A percentile compares a stretch with the other conserved stretches of the same genome.
phyloP scores from a whole-genome alignment of 2,888 invertebrate genomes.

The Tenthredo distinguenda region DNA sequence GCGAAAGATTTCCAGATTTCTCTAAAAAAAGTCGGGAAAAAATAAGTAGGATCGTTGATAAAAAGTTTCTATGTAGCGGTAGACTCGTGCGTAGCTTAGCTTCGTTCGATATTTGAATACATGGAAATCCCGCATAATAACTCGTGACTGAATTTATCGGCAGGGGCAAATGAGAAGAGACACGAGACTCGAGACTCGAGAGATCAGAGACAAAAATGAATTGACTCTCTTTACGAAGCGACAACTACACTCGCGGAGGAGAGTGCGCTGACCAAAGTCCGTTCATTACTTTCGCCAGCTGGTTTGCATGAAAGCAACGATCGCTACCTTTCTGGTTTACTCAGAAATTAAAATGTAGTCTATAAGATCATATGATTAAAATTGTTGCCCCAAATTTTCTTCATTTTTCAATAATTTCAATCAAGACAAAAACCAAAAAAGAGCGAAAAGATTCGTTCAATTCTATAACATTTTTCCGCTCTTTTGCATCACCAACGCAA shows the following conservation, averaged over 20 bases:
- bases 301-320: slow-evolving; percentile 33
- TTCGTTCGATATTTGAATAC: slow-evolving; percentile 15
- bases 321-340: slow-evolving; percentile 1
- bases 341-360: not conserved
- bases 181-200: slow-evolving; percentile 18
- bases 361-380: not conserved
- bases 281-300: slow-evolving; percentile 36
- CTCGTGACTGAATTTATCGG: not conserved
- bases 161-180: not conserved
- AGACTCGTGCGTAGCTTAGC: slow-evolving; percentile 18
- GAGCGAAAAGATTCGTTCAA: not conserved
- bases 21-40: not conserved
- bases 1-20: slow-evolving; percentile 21
- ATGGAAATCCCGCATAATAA: not conserved
- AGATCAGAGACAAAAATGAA: slow-evolving; percentile 24
- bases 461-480: not conserved
- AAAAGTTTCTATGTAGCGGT: slow-evolving; percentile 18
- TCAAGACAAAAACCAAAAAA: not conserved
- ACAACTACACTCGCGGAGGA: not conserved
- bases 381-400: not conserved
- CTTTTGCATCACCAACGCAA: not conserved
- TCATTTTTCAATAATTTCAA: not conserved
- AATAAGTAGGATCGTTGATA: not conserved
- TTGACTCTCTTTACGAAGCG: slow-evolving; percentile 20
- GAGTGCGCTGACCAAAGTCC: slow-evolving; percentile 24